Evolutionary conservation across 1,140 invertebrate genomes (phyloP).

Genomic region (Diplogasteroides magnus): DNA sequence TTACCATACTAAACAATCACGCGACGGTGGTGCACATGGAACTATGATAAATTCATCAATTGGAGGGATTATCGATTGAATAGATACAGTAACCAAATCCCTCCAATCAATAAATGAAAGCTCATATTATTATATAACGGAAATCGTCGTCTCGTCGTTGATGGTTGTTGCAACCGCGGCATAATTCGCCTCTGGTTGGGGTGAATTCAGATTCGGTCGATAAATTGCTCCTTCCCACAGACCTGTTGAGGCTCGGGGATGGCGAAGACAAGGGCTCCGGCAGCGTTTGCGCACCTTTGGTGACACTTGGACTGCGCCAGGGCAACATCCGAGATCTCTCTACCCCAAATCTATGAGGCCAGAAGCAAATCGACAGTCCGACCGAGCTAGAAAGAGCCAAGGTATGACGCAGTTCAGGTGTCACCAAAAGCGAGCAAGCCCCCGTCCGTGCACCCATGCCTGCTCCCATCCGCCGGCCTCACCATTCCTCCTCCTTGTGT

Average conservation of each 20-base stretch:
- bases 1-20: conserved; percentile 1
- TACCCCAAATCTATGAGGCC: too few relatives aligned
- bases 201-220: not conserved
- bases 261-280: too few relatives aligned
- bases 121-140: not conserved
- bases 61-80: not conserved
- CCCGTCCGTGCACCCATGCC: too few relatives aligned
- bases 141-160: too few relatives aligned
- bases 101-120: conserved; percentile 1
- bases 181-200: conserved; percentile 29
- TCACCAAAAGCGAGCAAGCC: not conserved
- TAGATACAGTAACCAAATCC: not conserved
- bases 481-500: conserved; percentile 99
- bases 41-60: not conserved
- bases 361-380: too few relatives aligned
- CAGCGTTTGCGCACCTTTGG: too few relatives aligned
- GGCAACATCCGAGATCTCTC: too few relatives aligned
- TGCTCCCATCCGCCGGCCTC: too few relatives aligned
- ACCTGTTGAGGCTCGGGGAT: not conserved
- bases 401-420: conserved; percentile 61
- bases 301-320: too few relatives aligned
- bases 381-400: conserved; percentile 39
- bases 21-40: not conserved
- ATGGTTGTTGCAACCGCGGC: conserved; percentile 23
- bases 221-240: conserved; percentile 12